Evolutionary conservation across 2,888 invertebrate species (phyloP).

Genomic region (Acleris literana): DNA sequence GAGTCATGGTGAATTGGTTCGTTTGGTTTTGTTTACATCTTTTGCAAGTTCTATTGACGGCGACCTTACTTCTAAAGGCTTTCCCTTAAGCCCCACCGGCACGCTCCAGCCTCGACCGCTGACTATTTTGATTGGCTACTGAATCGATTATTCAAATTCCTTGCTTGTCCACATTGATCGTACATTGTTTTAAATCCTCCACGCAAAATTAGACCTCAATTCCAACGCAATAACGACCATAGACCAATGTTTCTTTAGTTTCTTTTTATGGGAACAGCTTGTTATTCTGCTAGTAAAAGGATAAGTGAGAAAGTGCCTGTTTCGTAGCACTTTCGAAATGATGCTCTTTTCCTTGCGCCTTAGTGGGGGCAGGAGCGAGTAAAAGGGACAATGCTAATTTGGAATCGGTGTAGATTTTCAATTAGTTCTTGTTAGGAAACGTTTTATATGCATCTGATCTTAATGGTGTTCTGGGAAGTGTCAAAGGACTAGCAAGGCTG

Average conservation of each 20-base stretch:
- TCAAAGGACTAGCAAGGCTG: not conserved
- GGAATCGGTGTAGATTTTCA: slow-evolving; percentile 30
- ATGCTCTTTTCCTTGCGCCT: too few relatives aligned
- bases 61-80: not conserved
- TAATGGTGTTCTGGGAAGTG: not conserved
- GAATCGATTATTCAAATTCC: slow-evolving; percentile 41
- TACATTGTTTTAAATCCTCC: slow-evolving; percentile 12
- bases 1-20: too few relatives aligned
- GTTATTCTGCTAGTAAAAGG: slow-evolving; percentile 6
- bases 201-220: slow-evolving; percentile 16
- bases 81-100: slow-evolving; percentile 28
- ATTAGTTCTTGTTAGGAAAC: slow-evolving; percentile 22
- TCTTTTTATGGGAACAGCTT: slow-evolving; percentile 14
- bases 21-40: too few relatives aligned
- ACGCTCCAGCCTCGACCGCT: not conserved
- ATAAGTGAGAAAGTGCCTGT: slow-evolving; percentile 1
- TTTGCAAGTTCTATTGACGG: too few relatives aligned
- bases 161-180: slow-evolving; percentile 21
- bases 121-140: slow-evolving; percentile 40
- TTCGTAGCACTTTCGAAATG: too few relatives aligned
- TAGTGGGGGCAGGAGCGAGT: too few relatives aligned
- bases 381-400: not conserved
- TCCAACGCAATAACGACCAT: slow-evolving; percentile 17
- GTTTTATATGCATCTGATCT: slow-evolving; percentile 31
- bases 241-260: not conserved